phyloP scores from a whole-genome alignment of 2,888 invertebrate species.

The Limnephilus lunatus region DNA sequence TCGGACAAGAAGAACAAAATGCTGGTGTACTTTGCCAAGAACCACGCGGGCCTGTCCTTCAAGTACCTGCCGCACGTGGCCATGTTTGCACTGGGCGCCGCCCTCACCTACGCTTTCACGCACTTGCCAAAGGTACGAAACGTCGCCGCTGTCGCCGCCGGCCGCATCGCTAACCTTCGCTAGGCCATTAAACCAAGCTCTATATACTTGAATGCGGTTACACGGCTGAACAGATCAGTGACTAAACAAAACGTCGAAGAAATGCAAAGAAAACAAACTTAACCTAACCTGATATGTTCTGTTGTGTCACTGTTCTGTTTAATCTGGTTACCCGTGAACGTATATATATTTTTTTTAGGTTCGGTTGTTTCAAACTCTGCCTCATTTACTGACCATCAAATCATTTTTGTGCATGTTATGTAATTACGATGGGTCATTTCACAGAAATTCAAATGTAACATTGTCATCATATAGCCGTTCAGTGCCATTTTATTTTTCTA shows the following conservation, averaged over 20 bases:
- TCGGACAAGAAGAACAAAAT: slow-evolving; percentile 84
- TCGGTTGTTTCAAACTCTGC: background rate
- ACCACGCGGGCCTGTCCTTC: slow-evolving; percentile 80
- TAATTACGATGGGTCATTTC: too few species aligned
- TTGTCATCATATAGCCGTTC: too few species aligned
- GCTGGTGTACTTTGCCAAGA: slow-evolving; percentile 81
- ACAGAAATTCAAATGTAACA: too few species aligned
- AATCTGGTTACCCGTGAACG: too few species aligned
- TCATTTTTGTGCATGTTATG: too few species aligned
- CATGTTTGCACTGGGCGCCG: slow-evolving; percentile 84
- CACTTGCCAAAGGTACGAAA: background rate
- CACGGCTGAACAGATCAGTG: too few species aligned
- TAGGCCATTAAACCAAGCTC: background rate
- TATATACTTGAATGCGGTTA: background rate
- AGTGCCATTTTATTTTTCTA: too few species aligned
- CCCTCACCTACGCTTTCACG: slow-evolving; percentile 79
- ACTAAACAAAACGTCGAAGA: too few species aligned
- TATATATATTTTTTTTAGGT: background rate
- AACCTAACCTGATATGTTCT: too few species aligned
- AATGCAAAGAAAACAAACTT: too few species aligned
- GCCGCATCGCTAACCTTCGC: background rate
- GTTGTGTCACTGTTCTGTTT: too few species aligned
- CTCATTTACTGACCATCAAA: background rate
- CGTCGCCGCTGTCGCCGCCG: background rate
- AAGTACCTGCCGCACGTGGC: slow-evolving; percentile 81